Percentiles rank a stretch among this genome's conserved stretches.
Evolutionary conservation across 1,140 invertebrate species (phyloP).

Genomic region (Scaptomyza graminum): DNA sequence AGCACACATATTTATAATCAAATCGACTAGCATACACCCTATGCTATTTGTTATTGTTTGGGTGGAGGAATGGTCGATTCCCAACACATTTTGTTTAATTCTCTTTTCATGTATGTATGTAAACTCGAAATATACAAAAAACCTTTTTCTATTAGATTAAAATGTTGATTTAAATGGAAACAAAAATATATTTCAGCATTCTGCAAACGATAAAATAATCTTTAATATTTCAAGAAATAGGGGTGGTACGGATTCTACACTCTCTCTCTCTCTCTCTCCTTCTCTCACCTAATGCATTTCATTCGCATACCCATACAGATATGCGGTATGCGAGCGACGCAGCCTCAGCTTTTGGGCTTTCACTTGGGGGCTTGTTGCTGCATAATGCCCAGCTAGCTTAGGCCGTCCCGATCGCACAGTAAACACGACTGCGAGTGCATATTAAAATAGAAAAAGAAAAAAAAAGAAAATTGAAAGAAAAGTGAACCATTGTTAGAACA

Average conservation of each 20-base stretch:
- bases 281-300: neutral
- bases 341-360: slow-evolving; percentile 42
- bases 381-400: neutral
- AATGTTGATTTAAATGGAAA: too few relatives aligned
- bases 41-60: neutral
- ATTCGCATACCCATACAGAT: neutral
- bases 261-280: too few relatives aligned
- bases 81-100: too few relatives aligned
- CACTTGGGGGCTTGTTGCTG: slow-evolving; percentile 42
- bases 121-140: too few relatives aligned
- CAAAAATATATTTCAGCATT: too few relatives aligned
- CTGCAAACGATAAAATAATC: too few relatives aligned
- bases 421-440: slow-evolving; percentile 15
- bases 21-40: neutral
- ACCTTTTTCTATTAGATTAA: too few relatives aligned
- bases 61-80: neutral
- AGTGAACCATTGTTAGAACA: slow-evolving; percentile 19
- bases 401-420: slow-evolving; percentile 46
- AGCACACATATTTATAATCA: slow-evolving; percentile 13
- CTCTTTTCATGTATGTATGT: too few relatives aligned
- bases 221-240: too few relatives aligned
- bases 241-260: too few relatives aligned
- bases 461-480: neutral
- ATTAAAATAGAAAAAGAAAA: too few relatives aligned
- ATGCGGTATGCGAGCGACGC: neutral